Conservation (phyloP, 2,113 vertebrate species). For the Vidua macroura region DNA sequence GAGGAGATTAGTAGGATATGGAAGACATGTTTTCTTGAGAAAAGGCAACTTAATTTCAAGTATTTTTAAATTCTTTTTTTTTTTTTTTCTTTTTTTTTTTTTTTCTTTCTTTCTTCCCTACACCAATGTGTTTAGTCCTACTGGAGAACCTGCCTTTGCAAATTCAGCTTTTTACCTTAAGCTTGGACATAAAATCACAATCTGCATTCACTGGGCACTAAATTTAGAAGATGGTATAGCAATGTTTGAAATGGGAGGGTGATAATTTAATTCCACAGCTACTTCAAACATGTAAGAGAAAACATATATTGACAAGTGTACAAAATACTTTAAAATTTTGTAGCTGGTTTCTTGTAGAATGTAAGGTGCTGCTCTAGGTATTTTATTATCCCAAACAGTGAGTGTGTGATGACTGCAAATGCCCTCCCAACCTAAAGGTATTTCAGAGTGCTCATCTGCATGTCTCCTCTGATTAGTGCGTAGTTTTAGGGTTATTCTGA, state of each 20-base stretch:
- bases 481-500: background rate
- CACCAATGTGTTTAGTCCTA: background rate
- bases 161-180: background rate
- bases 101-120: too few relatives aligned
- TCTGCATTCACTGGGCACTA: background rate
- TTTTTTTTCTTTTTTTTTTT: too few relatives aligned
- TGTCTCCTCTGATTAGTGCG: background rate
- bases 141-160: background rate
- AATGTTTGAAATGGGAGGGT: background rate
- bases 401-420: background rate
- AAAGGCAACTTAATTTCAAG: background rate
- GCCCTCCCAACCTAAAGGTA: fast-evolving
- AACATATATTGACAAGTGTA: background rate
- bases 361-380: background rate
- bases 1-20: background rate
- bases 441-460: background rate
- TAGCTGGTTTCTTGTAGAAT: background rate
- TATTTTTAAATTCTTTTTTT: background rate
- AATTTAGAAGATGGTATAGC: background rate
- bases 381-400: background rate
- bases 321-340: background rate
- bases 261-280: background rate
- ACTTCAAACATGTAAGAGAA: background rate
- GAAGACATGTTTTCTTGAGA: background rate
- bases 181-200: background rate